Percentiles rank a stretch among this genome's conserved stretches.
phyloP scores from a whole-genome alignment of 2,888 invertebrate genomes.

The Rotaria macrura region DNA sequence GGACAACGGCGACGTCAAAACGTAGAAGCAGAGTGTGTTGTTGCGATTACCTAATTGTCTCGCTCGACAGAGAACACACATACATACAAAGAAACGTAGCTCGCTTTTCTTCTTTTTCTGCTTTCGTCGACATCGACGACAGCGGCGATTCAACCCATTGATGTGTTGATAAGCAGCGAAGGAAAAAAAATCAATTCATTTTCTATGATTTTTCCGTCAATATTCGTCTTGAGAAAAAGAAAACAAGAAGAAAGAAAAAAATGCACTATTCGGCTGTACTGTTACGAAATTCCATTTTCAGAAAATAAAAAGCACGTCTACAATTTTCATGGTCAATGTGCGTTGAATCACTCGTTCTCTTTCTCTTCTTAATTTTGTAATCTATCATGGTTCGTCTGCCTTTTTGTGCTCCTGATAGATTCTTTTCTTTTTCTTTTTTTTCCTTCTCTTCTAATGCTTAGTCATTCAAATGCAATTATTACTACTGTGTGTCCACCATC shows the following conservation, averaged over 20 bases:
- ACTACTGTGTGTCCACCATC: not conserved
- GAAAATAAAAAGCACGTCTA: not conserved
- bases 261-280: too few species aligned
- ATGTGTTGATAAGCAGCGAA: not conserved
- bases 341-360: not conserved
- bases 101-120: not conserved
- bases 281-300: not conserved
- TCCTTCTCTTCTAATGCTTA: not conserved
- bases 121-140: slow-evolving; percentile 3
- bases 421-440: not conserved
- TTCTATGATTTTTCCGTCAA: not conserved
- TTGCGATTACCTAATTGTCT: slow-evolving; percentile 12
- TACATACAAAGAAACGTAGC: not conserved
- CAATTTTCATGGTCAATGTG: not conserved
- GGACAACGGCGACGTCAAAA: not conserved
- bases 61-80: not conserved
- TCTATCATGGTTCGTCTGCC: not conserved
- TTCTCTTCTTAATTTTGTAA: not conserved
- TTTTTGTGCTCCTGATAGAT: too few species aligned
- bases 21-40: not conserved
- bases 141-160: not conserved
- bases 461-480: not conserved
- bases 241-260: not conserved
- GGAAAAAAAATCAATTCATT: not conserved
- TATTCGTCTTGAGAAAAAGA: not conserved